Base-by-base conservation (phyloP, 2,888 invertebrate genomes). In the Dicycla oo region DNA sequence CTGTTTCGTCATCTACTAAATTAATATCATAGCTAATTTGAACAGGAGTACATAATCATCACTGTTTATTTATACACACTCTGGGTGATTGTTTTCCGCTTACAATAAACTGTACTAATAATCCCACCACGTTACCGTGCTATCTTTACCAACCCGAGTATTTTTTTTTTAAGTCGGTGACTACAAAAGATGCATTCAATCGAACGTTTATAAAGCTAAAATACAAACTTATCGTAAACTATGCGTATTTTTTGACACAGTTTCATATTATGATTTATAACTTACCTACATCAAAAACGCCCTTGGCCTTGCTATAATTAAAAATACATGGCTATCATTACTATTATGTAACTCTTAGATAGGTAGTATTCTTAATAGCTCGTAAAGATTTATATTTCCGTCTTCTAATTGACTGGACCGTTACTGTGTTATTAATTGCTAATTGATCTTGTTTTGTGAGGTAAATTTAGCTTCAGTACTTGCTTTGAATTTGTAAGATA, bases 231-330 rank as follows among this genome's bases (percentile, higher is more conserved):
- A 23, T 40, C 51, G 3, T 51, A 30, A 40, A 49, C 40, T 7
- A 26, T 18, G n/a, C 20, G 10, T 38, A 0, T 13, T 34, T 57
- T 38, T 47, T 57, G 61, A 69, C 57, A 72, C 53, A 57, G 15
- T 23, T 73, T 13, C n/a, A 54, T 34, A 34, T 47, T 34, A 34
- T 47, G 66, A 80, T 67, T 75, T 75, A 79, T 18, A n/a, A 57
- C 53, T 18, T 15, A 49, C n/a, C n/a, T n/a, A n/a, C n/a, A n/a
- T 61, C 34, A 57, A 73, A 62, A 69, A 64, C n/a, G 84, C 80
- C 78, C 84, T 84, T 84, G 84, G 73, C 82, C 77, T 84, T 84
- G 74, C 69, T 34, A 8, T 60, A 66, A 80, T 80, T 66, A 73
- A 73, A 82, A 62, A 78, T 63, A 64, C 30, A 47, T 53, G 26